phyloP scores from a whole-genome alignment of 2,113 vertebrate species.

The Pygoscelis antarcticus region DNA sequence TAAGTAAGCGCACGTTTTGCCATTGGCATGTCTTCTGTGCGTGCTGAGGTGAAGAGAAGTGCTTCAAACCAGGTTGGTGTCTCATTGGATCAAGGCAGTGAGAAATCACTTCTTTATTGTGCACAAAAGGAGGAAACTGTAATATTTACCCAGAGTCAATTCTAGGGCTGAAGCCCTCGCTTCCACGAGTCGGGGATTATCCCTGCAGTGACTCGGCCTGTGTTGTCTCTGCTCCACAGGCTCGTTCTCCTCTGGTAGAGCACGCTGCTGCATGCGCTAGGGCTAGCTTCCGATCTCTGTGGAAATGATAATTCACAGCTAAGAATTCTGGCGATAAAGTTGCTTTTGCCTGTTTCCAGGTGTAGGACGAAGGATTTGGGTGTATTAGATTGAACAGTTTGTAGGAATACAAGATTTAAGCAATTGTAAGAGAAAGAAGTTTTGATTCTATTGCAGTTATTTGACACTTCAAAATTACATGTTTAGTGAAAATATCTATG shows the following conservation, averaged over 20 bases:
- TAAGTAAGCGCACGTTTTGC: neutral
- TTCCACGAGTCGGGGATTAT: rapidly evolving
- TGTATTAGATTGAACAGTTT: neutral
- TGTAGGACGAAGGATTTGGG: neutral
- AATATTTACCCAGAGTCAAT: neutral
- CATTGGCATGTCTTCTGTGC: rapidly evolving
- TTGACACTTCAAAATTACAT: neutral
- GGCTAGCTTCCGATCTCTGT: neutral
- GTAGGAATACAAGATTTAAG: neutral
- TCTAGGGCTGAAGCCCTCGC: neutral
- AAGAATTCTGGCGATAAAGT: neutral
- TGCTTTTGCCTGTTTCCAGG: neutral
- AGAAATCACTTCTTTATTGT: neutral
- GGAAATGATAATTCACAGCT: neutral
- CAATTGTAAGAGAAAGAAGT: neutral
- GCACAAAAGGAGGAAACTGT: neutral
- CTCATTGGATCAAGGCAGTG: neutral
- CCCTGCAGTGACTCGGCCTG: neutral
- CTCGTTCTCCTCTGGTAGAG: rapidly evolving
- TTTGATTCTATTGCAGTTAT: neutral
- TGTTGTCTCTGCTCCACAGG: neutral
- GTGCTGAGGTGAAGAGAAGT: neutral
- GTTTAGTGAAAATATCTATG: neutral
- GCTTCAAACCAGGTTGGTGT: neutral
- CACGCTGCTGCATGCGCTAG: rapidly evolving